Evolutionary conservation across 1,140 invertebrate species (phyloP).

Genomic region (Whitmania pigra): DNA sequence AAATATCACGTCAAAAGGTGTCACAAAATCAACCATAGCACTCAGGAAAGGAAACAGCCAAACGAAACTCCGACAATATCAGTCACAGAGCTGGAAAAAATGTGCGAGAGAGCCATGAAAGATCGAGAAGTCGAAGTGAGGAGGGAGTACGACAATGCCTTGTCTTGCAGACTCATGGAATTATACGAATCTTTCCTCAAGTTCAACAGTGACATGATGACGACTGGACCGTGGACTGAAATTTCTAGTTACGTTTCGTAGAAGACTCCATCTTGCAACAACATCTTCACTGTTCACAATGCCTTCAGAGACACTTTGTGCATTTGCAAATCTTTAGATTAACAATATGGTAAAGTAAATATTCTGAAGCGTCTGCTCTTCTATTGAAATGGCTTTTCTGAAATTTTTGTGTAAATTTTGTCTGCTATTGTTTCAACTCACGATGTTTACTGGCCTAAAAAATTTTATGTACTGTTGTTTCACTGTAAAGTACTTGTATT

Average conservation of each 20-base stretch:
- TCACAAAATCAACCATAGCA: no score
- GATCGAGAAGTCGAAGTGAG: background rate
- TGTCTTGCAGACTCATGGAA: background rate
- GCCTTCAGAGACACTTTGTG: background rate
- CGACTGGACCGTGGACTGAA: background rate
- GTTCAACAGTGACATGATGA: slow-evolving; percentile 6
- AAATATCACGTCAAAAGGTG: no score
- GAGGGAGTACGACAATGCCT: slow-evolving; percentile 1
- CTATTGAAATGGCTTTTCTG: background rate
- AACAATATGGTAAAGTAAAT: background rate
- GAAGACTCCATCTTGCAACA: no score
- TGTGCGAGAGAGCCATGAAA: slow-evolving; percentile 9
- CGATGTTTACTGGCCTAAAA: no score
- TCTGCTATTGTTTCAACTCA: background rate
- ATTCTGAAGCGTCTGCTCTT: background rate
- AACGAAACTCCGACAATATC: no score
- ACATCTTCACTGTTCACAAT: no score
- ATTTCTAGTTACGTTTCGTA: background rate
- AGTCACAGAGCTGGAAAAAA: no score
- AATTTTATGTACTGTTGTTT: no score
- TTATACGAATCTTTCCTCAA: slow-evolving; percentile 8
- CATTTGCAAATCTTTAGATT: background rate
- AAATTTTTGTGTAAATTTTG: background rate
- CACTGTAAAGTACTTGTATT: no score
- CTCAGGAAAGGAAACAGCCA: no score